Base-by-base conservation (phyloP, 2,113 vertebrate genomes). In the Centropus unirufus region DNA sequence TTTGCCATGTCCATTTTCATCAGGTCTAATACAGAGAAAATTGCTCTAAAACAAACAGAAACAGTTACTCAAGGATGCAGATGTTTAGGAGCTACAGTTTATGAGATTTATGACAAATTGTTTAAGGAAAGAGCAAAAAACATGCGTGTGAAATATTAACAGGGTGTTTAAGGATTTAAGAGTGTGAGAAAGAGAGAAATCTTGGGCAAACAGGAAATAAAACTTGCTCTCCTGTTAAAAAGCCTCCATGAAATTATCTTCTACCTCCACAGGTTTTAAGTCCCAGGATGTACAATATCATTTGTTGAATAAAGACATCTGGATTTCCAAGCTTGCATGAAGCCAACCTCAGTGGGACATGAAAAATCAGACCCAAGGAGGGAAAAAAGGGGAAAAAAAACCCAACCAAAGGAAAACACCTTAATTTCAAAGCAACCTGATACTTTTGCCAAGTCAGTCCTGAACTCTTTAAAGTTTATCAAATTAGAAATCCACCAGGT, bases 1-100 rank as follows among this genome's bases (percentile, higher is more conserved):
- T 99, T 99, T 29, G 99, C 99, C 99, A 99, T 99, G 97, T 99
- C 99, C 81, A 99, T 96, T 97, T 99, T 99, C 99, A 99, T 99
- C 75, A 99, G 97, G 97, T 99, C 99, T 97, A 99, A 95, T 32
- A 99, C 98, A 51, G 98, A 98, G 96, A 99, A 99, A 91, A 99
- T 99, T 8, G 98, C 98, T 98, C 99, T 99, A 98, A 98, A 55
- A 97, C 92, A 91, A 92, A 96, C 89, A 97, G 85, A 94, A 59
- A 54, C 77, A 91, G 84, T 83, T 81, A 93, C 89, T 87, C 80
- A 67, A 93, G 39, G 80, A 80, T 87, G 67, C 90, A 95, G 82
- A 59, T 59, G 62, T 85, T 76, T 61, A 82, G 70, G 88, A 95
- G 78, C 51, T 91, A 83, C 63, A 42, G 1, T 85, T 85, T 29